Base-by-base conservation (phyloP, 64 coral and sea anemone genomes). In the Porites lutea region DNA sequence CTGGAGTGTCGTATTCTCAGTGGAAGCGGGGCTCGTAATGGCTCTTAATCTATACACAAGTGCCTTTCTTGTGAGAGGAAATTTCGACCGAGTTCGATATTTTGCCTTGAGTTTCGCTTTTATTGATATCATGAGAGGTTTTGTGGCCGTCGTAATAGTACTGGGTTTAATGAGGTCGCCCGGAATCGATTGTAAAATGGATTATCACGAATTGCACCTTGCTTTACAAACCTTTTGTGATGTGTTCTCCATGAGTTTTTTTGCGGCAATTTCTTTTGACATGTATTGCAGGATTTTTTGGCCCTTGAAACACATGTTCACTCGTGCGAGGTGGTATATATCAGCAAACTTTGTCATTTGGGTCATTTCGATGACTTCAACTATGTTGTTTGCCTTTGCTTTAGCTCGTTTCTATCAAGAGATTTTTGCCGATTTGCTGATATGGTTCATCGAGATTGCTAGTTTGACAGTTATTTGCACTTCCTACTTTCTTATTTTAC, bases 241-340 rank as follows among this genome's bases (percentile, higher is more conserved):
- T 51, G 15, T 66, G 2, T 83, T 83, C 7, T 83, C 80, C 19
- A 16, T 21, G 13, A 67, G 6, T 47, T 83, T 83, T 20, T 48
- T 83, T 37, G 44, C 80, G 13, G 80, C 80, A 83, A 83, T 83
- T 15, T 65, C 62, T 50, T 66, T 45, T 66, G 80, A 83, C 45
- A 83, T 83, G 61, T 83, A 83, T 67, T 83, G 59, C 43, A 66
- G 62, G 48, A 83, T 27, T 46, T 83, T 83, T 65, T 83, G 45
- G 8, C 60, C 80, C 3, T 43, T 83, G 2, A 83, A 44, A 3
- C 60, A 83, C 13, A 83, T 13, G 15, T 19, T 15, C 18, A 68
- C 45, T 4, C 62, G 60, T 63, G 60, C 16, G 3, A 83, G 79
- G 64, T 63, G 79, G 8, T 67, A 83, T 62, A 68, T 83, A 46